phyloP scores from a whole-genome alignment of 2,797 vertebrate genomes.

The Chromis chromis region DNA sequence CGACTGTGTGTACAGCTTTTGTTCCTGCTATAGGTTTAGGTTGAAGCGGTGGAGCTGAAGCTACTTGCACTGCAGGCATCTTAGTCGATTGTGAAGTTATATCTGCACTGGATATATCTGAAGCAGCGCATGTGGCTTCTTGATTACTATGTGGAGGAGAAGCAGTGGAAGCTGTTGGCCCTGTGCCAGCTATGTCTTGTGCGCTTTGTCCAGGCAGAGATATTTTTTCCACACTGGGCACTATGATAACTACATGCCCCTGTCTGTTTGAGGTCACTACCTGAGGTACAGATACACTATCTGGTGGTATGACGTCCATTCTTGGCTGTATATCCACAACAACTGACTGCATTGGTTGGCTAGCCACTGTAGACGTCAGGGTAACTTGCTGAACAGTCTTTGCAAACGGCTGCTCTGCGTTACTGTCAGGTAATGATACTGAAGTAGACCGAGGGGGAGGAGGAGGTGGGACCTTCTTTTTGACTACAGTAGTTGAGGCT shows the following conservation, averaged over 20 bases:
- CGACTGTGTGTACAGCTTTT: constrained; percentile 80
- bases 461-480: constrained; percentile 80
- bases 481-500: constrained; percentile 75
- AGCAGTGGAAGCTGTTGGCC: constrained; percentile 60
- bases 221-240: constrained; percentile 82
- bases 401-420: constrained; percentile 49
- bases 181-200: constrained; percentile 63
- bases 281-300: constrained; percentile 66
- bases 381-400: constrained; percentile 64
- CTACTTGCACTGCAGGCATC: constrained; percentile 56
- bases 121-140: constrained; percentile 26
- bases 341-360: constrained; percentile 77
- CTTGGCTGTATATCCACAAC: constrained; percentile 80
- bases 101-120: constrained; percentile 51
- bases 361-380: constrained; percentile 45
- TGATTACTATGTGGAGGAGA: constrained; percentile 70
- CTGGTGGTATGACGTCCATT: constrained; percentile 67
- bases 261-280: constrained; percentile 76
- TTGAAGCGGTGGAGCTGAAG: constrained; percentile 78
- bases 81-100: constrained; percentile 67
- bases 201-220: constrained; percentile 62
- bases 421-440: constrained; percentile 70
- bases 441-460: constrained; percentile 80
- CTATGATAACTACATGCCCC: constrained; percentile 82
- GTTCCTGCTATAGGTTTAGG: constrained; percentile 79